Evolutionary conservation across 2,888 invertebrate genomes (phyloP), one percentile per base, ranked within the genome.

Genomic region (Thecophora atra): DNA sequence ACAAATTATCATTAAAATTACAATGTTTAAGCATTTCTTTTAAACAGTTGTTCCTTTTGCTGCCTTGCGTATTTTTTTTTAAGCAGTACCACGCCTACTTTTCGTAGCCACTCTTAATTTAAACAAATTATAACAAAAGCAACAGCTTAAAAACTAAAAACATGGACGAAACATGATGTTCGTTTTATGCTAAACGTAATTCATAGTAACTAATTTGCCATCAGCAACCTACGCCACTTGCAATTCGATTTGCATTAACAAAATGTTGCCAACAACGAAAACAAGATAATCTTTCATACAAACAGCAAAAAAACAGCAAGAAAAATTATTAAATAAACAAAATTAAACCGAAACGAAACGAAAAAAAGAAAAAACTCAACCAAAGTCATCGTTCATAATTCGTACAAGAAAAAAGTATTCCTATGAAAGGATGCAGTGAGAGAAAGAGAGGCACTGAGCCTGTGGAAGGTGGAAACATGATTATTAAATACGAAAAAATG

Each of bases 131-230:
- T 47, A 47, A 47, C 37, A 37, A 37, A 37, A 37, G 11, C 37
- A 47, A 15, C 17, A 47, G 17, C 47, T 15, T 17, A 47, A n/a
- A 47, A 47, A 47, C 47, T 17, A 47, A n/a, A 47, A 47, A 47
- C 47, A 47, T 47, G 6, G 15, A 47, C 17, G 17, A 47, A 47
- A 47, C 47, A 47, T n/a, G 47, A 1, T 47, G 47, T 47, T n/a
- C 11, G 47, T n/a, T 47, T n/a, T n/a, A 47, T 47, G 47, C 47
- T 47, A n/a, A 47, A 47, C 47, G 47, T 47, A 47, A 47, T 47
- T 47, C 47, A 47, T n/a, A 47, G 47, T 47, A 47, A 47, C n/a
- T 47, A 47, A 47, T 47, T 47, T n/a, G 47, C 47, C 47, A 47
- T 15, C 47, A n/a, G 47, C 47, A 8, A 47, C 47, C 47, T 47